Evolutionary conservation across 2,113 vertebrate genomes (phyloP).

Genomic region (Apteryx owenii): DNA sequence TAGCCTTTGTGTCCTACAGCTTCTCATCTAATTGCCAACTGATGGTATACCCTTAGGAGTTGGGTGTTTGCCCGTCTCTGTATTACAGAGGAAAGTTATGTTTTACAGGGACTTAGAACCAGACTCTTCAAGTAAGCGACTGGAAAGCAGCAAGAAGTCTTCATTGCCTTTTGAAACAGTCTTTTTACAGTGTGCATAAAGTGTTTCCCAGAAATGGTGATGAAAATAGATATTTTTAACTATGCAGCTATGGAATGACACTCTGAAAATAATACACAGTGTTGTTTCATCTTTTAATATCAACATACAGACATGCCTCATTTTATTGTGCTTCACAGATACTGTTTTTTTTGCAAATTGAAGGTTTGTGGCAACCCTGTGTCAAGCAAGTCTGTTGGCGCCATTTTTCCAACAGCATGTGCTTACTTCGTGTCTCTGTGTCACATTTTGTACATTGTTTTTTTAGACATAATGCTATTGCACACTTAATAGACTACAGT

Average conservation of each 20-base stretch:
- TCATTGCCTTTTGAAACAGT: not conserved
- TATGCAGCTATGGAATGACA: not conserved
- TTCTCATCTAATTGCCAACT: not conserved
- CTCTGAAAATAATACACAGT: slow-evolving; percentile 16
- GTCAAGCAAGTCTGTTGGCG: too few species aligned
- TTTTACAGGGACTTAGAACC: not conserved
- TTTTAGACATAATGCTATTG: too few species aligned
- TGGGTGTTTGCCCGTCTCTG: not conserved
- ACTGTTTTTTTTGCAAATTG: too few species aligned
- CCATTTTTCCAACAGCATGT: too few species aligned
- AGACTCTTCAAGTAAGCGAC: not conserved
- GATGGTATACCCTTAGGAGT: not conserved
- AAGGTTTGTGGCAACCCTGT: too few species aligned
- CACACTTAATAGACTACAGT: too few species aligned
- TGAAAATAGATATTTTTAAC: slow-evolving; percentile 33
- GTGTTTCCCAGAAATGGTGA: slow-evolving; percentile 8
- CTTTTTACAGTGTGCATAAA: not conserved
- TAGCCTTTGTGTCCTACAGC: not conserved
- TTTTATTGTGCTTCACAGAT: too few species aligned
- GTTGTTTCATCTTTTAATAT: not conserved
- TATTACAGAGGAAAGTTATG: not conserved
- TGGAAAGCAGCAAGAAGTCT: not conserved
- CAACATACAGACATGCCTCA: not conserved
- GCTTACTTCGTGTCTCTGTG: too few species aligned
- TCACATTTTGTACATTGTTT: too few species aligned